Conservation (phyloP, 2,888 invertebrate genomes). For the Ommatoiulus sabulosus region DNA sequence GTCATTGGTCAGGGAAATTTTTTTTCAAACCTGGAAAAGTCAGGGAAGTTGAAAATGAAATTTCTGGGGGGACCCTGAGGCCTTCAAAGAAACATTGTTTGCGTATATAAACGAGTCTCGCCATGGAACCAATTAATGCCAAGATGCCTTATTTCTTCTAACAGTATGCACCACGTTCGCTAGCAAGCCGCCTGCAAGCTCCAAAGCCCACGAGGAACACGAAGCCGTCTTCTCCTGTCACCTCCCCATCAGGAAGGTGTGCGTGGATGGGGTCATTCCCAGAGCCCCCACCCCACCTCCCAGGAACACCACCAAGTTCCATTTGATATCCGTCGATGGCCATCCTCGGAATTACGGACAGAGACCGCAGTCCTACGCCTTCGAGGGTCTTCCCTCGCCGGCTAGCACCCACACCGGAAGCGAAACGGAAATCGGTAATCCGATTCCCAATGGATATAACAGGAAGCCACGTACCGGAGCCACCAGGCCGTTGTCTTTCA, state of each 20-base stretch:
- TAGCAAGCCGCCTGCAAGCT: background rate
- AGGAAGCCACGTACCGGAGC: background rate
- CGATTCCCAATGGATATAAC: background rate
- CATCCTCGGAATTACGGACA: background rate
- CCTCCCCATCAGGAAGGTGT: constrained; percentile 53
- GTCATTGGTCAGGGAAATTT: too few relatives aligned
- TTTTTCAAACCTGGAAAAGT: too few relatives aligned
- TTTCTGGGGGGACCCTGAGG: too few relatives aligned
- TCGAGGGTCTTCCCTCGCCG: constrained; percentile 56
- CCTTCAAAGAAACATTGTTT: too few relatives aligned
- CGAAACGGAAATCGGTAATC: background rate
- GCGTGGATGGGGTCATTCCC: constrained; percentile 8
- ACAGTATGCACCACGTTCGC: background rate
- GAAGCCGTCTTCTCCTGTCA: constrained; percentile 42
- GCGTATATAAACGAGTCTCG: too few relatives aligned
- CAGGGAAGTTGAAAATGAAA: too few relatives aligned
- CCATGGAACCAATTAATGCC: too few relatives aligned
- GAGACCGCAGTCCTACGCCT: constrained; percentile 58
- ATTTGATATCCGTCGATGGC: constrained; percentile 21
- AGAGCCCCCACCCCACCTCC: constrained; percentile 60
- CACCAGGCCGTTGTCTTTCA: constrained; percentile 54
- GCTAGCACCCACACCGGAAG: background rate
- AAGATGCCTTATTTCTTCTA: background rate
- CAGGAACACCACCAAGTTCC: constrained; percentile 54
- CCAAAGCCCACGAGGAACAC: constrained; percentile 22